These are phyloP conservation scores for Hiodon tergisus DNA, from an alignment of 2,113 vertebrate genomes.

Conservation along the genomic window DNA sequence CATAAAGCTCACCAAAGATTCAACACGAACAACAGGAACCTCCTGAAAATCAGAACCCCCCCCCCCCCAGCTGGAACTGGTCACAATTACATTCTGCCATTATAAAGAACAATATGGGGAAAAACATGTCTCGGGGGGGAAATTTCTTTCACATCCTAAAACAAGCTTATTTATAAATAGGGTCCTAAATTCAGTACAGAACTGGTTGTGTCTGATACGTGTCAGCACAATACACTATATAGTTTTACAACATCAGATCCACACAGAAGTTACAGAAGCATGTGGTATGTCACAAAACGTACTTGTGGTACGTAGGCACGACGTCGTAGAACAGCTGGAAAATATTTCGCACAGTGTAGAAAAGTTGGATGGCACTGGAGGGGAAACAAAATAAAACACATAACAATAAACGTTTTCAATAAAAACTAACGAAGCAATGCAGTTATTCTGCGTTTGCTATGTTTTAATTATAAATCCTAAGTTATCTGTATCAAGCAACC, in stretches of 20 bases:
- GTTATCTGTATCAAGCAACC: background rate
- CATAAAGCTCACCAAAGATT: background rate
- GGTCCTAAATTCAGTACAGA: too few relatives aligned
- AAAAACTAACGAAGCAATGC: background rate
- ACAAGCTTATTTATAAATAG: too few relatives aligned
- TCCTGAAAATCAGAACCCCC: too few relatives aligned
- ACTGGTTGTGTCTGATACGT: too few relatives aligned
- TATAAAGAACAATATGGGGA: too few relatives aligned
- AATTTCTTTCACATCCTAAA: too few relatives aligned
- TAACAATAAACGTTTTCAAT: conserved; percentile 4
- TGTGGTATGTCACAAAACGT: conserved; percentile 42
- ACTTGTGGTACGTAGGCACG: conserved; percentile 94
- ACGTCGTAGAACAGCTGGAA: conserved; percentile 96
- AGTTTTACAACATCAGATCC: background rate
- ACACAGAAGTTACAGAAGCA: background rate
- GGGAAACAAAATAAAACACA: conserved; percentile 19
- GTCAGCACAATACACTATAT: background rate
- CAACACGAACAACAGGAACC: background rate
- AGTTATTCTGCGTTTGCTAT: too few relatives aligned
- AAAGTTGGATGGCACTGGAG: conserved; percentile 80
- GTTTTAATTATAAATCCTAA: background rate
- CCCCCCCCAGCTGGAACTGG: too few relatives aligned
- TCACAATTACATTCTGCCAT: too few relatives aligned
- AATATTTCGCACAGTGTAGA: conserved; percentile 87
- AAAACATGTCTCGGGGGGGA: too few relatives aligned